Base-by-base conservation (phyloP, 2,797 vertebrate species). In the Discoglossus pictus region DNA sequence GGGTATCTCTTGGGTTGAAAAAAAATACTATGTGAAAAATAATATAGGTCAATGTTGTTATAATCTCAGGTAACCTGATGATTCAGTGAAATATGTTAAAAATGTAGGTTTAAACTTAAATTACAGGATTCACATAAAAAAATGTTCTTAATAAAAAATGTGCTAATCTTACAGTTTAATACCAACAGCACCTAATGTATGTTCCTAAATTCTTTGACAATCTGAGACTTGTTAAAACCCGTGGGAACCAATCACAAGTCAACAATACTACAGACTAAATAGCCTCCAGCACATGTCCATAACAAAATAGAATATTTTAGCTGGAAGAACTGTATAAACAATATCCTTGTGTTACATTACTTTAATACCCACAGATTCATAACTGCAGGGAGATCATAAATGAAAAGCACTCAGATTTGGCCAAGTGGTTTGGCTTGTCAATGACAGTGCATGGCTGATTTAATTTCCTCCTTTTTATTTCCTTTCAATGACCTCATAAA, bases 241-340 rank as follows among this genome's bases (percentile, higher is more conserved):
- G 59, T 40, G 35, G 59, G 50, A 69, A 54, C 50, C 50, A 61
- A 43, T 61, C 56, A 54, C 24, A 18, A 16, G 16, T 42, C 8
- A 46, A 10, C 10, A 25, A 16, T 39, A n/a, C 21, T 31, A 43
- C 42, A 69, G 59, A 69, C 67, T 62, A 69, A 69, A 69, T 42
- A 69, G 51, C 59, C 59, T n/a, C 15, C 39, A 69, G 59, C 59
- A 17, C 5, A 38, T 39, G 13, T 42, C 38, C 17, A 16, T 55
- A 50, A 62, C 67, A 55, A 69, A 62, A 55, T 61, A 43, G 2
- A 4, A 36, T 21, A 36, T 61, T 61, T 61, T 36, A 21, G 7
- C 27, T 21, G n/a, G 35, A 38, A 25, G 20, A 47, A 40, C 42
- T 25, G 9, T 17, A 36, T 53, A 38, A 53, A 61, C 43, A 40